Conservation (phyloP, 2,797 vertebrate species). For the Apodemus agrarius region DNA sequence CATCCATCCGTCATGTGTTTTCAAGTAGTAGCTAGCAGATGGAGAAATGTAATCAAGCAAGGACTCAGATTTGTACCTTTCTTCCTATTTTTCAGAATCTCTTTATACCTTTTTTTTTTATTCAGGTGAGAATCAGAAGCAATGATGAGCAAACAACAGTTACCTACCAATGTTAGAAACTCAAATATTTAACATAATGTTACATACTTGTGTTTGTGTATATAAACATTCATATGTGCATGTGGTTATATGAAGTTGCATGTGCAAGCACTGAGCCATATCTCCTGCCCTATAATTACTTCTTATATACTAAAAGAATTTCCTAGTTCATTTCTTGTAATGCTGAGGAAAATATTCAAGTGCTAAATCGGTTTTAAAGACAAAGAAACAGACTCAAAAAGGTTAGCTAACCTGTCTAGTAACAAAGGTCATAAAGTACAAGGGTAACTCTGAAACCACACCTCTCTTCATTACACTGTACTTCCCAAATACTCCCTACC, state of each 20-base stretch:
- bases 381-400: not conserved
- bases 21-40: not conserved
- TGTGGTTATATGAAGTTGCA: not conserved
- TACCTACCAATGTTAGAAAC: not conserved
- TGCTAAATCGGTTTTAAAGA: conserved; percentile 42
- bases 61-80: not conserved
- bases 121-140: not conserved
- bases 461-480: not conserved
- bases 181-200: not conserved
- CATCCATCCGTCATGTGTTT: not conserved
- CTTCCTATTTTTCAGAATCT: not conserved
- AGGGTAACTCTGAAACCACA: not conserved
- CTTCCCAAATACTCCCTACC: not conserved
- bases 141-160: not conserved
- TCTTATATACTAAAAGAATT: not conserved
- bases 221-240: not conserved
- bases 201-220: not conserved
- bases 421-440: not conserved
- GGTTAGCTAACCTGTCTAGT: not conserved
- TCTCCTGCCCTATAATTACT: not conserved
- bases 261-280: not conserved
- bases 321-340: not conserved
- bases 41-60: conserved; percentile 17
- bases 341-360: not conserved
- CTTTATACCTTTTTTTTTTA: not conserved